phyloP scores from a whole-genome alignment of 2,113 vertebrate genomes.

The Rana temporaria region DNA sequence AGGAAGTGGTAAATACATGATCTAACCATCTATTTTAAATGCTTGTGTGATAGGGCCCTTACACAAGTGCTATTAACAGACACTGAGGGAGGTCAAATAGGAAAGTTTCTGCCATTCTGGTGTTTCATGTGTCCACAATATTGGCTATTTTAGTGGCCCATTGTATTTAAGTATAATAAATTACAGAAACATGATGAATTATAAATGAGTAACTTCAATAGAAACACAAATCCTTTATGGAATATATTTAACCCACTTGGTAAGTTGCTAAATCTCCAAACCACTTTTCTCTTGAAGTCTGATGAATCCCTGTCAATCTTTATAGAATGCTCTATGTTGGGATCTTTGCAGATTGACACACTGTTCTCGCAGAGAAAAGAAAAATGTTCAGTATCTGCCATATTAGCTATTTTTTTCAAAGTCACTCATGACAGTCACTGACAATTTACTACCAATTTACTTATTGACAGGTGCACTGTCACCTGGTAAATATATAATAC shows the following conservation, averaged over 20 bases:
- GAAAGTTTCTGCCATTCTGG: no score
- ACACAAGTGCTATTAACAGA: no score
- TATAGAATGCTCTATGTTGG: not conserved
- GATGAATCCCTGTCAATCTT: not conserved
- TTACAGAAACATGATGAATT: no score
- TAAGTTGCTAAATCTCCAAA: not conserved
- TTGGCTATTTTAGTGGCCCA: no score
- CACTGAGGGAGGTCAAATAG: no score
- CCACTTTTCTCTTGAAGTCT: not conserved
- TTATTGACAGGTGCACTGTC: not conserved
- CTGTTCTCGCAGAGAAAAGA: not conserved
- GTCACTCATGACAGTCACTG: constrained; percentile 7
- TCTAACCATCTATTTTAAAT: no score
- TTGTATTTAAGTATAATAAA: no score
- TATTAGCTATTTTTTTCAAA: constrained; percentile 23
- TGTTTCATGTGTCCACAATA: no score
- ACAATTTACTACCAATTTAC: constrained; percentile 11
- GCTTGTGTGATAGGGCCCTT: no score
- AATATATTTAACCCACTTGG: not conserved
- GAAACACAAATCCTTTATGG: no score
- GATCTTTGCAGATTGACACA: not conserved
- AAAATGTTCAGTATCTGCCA: constrained; percentile 11
- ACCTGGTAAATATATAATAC: not conserved
- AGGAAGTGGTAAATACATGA: no score
- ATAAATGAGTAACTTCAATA: no score